Evolutionary conservation across 2,113 vertebrate genomes (phyloP), one percentile per base, ranked within the genome.

Genomic region (Melierax canorus): DNA sequence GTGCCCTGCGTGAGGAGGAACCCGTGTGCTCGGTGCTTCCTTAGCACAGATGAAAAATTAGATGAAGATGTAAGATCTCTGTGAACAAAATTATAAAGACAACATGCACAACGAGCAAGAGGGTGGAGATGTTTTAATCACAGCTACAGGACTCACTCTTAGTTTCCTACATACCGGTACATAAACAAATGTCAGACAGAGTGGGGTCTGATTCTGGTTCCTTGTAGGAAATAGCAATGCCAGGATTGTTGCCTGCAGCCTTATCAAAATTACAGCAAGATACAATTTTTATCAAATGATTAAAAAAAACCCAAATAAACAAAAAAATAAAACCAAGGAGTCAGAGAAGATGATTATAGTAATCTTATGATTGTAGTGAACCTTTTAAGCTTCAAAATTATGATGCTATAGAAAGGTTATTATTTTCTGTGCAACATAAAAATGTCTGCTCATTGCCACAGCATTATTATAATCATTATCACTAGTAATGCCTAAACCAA

Each of bases 1-100:
- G 38, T 62, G 39, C 34, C 34, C 36, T 73, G 59, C 29, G 27
- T 38, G 41, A 78, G 22, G 22, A 90, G 38, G 29, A 86, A 56
- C 9, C 2, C 2, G 0, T 4, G 2, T 48, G 45, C 43, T 20
- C 0, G 1, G 12, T 46, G 22, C 20, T 63, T 91, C 51, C 34
- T 79, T 60, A 88, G 73, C 23, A 81, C 22, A 50, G 32, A 46
- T 51, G 39, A 79, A 86, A 87, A 82, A 34, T 74, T 32, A 82
- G 60, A 71, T 46, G 18, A 55, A 45, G 36, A 21, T 50, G 19
- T 11, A 46, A 90, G 11, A 34, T 72, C 23, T 76, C 34, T 7
- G 8, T 56, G 27, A 39, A 86, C 29, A 72, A 79, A 24, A 17
- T 51, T 64, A 43, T 8, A 78, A 71, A 75, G 56, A 59, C 34